These are phyloP conservation scores for Sycophila sp. DNA, from an alignment of 1,140 invertebrate species.

Conservation along the genomic window DNA sequence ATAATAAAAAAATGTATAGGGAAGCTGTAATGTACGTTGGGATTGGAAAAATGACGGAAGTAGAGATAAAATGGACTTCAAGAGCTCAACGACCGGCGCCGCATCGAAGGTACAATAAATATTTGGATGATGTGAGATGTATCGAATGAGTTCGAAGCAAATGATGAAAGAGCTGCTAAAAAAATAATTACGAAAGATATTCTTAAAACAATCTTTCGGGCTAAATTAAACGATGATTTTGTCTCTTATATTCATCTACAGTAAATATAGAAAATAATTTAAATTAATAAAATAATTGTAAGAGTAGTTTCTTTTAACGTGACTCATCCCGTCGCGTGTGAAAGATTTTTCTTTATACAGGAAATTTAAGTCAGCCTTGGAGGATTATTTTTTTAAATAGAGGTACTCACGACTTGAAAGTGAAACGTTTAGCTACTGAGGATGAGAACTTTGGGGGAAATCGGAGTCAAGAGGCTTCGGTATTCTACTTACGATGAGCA, in stretches of 20 bases:
- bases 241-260: too few species aligned
- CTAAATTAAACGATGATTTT: neutral
- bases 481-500: constrained; percentile 7
- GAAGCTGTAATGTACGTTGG: too few species aligned
- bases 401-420: neutral
- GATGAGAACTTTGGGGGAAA: constrained; percentile 6
- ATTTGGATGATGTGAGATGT: neutral
- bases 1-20: too few species aligned
- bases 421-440: constrained; percentile 1
- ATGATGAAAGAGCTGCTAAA: neutral
- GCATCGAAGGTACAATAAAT: neutral
- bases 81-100: neutral
- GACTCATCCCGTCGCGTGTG: neutral
- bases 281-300: too few species aligned
- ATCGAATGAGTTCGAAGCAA: neutral
- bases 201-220: neutral
- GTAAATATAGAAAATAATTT: too few species aligned
- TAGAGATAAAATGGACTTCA: neutral
- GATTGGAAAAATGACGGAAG: too few species aligned
- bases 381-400: constrained; percentile 3
- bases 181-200: neutral
- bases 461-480: neutral
- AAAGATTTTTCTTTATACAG: neutral
- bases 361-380: neutral
- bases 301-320: too few species aligned